Conservation (phyloP, 2,113 vertebrate species). For the Crotalus tigris region DNA sequence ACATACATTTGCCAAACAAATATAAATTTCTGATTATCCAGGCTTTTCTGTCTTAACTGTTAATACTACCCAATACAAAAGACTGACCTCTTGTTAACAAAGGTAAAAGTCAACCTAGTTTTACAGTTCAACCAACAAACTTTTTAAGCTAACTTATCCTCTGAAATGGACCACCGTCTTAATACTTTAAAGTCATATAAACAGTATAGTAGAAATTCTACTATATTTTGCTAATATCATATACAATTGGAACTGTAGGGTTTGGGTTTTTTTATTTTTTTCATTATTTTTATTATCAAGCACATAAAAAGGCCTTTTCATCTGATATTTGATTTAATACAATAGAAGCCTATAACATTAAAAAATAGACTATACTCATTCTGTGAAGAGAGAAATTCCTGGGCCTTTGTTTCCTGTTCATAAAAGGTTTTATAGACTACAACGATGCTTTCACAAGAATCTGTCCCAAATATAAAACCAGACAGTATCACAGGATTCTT, state of each 20-base stretch:
- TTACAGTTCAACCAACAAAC: neutral
- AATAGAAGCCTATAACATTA: neutral
- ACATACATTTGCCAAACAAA: neutral
- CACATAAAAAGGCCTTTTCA: neutral
- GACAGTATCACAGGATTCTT: neutral
- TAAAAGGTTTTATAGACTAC: neutral
- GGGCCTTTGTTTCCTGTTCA: neutral
- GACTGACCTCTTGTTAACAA: neutral
- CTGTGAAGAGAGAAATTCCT: neutral
- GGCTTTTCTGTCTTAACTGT: neutral
- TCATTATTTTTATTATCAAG: neutral
- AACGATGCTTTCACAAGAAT: neutral
- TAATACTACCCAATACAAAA: neutral
- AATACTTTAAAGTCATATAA: neutral
- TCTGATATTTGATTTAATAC: neutral
- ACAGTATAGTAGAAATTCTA: neutral
- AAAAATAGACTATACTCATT: neutral
- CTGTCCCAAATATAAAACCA: neutral
- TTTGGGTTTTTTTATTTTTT: neutral
- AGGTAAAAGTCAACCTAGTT: neutral
- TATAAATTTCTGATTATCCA: neutral
- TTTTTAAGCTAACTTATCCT: neutral
- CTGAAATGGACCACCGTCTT: neutral
- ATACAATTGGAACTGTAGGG: neutral
- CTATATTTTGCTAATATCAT: neutral